Evolutionary conservation across 2,888 invertebrate species (phyloP), one percentile per base, ranked within the genome.

Genomic region (Camptogramma bilineatum): DNA sequence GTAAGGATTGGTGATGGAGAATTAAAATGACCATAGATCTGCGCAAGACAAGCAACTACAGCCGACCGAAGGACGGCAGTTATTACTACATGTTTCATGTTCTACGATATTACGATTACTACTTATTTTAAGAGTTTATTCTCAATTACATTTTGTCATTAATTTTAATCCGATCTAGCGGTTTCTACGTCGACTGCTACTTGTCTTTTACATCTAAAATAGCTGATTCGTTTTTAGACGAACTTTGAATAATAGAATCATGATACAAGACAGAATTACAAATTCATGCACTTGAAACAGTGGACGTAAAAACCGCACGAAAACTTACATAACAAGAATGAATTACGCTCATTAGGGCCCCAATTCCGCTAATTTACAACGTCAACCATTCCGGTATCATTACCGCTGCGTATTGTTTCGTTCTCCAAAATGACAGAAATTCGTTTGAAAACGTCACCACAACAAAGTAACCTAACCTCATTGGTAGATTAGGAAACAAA

Each of bases 61-160:
- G 24, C 55, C 46, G 53, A 51, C 42, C 24, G 39, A 19, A 47
- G 62, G 63, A 63, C 57, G 61, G 57, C 44, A 42, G 62, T 51
- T 51, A 68, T 55, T 61, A 24, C 66, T 64, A 68, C 61, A 19
- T 50, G 64, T 61, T 64, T 53, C 60, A 69, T 64, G 60, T 67
- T 71, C 69, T 71, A 69, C 82, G 80, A 81, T 55, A 39, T 88
- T 87, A 89, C 81, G 84, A 87, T 91, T 91, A 91, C 87, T 88
- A 90, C 84, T 85, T 87, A 88, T 82, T 67, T 62, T 54, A 75
- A 79, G 74, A 77, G 73, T 75, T 72, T 76, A 74, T 78, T 75
- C 73, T 74, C 67, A 70, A 76, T 69, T 73, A 70, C 63, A 78
- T 74, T 77, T 74, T 76, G 78, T 80, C 78, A 78, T 80, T 67